phyloP scores from a whole-genome alignment of 2,797 vertebrate genomes.

The Pseudochirops corinnae region DNA sequence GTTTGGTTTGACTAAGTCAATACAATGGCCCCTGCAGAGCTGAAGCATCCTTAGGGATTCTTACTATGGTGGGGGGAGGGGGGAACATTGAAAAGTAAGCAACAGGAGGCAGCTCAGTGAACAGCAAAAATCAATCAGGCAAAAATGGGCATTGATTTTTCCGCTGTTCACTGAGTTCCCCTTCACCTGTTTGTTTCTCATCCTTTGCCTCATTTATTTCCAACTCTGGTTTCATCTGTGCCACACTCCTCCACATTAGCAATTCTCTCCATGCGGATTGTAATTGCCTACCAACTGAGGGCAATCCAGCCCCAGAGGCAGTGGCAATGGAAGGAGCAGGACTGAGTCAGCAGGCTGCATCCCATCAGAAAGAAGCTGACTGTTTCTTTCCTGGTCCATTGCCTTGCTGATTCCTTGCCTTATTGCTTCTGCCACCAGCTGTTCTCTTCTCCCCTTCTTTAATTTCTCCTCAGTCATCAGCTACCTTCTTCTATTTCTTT shows the following conservation, averaged over 20 bases:
- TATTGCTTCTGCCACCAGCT: constrained; percentile 5
- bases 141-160: background rate
- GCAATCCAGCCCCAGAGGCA: background rate
- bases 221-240: background rate
- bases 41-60: background rate
- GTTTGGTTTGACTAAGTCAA: background rate
- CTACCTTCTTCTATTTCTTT: constrained; percentile 15
- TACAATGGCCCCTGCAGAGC: background rate
- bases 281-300: background rate
- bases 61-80: background rate
- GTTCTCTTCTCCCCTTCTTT: background rate
- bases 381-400: background rate
- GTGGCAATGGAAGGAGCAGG: background rate
- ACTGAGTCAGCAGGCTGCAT: background rate
- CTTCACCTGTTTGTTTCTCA: background rate
- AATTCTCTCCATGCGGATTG: background rate
- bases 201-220: background rate
- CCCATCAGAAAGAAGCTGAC: background rate
- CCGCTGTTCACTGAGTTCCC: background rate
- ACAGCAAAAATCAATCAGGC: background rate
- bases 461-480: background rate
- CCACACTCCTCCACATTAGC: background rate
- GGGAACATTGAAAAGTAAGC: background rate
- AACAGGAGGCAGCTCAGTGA: background rate
- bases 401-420: constrained; percentile 2